Conservation (phyloP, 2,888 invertebrate genomes). For the Hirtodrosophila histrioides region DNA sequence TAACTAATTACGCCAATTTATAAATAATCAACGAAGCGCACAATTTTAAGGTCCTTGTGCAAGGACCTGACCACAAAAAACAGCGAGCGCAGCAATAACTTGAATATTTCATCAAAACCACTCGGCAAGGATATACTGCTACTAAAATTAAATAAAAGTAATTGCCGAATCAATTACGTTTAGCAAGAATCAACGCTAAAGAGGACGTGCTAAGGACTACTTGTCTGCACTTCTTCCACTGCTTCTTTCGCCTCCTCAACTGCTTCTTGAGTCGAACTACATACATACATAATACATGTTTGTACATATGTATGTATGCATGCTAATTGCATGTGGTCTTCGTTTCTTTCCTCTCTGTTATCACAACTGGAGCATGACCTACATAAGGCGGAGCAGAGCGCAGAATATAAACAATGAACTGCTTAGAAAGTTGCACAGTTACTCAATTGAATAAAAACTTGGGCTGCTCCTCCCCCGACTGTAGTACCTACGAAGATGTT, state of each 20-base stretch:
- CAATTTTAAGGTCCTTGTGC: constrained; percentile 66
- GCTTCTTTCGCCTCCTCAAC: background rate
- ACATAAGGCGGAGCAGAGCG: constrained; percentile 52
- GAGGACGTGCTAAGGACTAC: constrained; percentile 26
- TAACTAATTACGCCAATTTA: constrained; percentile 74
- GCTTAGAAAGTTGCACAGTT: constrained; percentile 17
- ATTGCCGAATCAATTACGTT: constrained; percentile 19
- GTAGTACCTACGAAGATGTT: too few species aligned
- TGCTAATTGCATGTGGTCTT: background rate
- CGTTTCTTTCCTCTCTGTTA: constrained; percentile 7
- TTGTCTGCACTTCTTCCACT: constrained; percentile 19
- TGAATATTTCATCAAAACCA: constrained; percentile 28
- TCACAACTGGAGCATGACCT: constrained; percentile 69
- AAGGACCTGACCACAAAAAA: constrained; percentile 41
- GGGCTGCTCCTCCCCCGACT: background rate
- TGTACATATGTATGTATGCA: too few species aligned
- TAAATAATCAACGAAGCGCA: constrained; percentile 71
- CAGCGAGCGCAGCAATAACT: constrained; percentile 14
- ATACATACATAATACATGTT: too few species aligned
- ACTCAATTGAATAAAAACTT: constrained; percentile 11
- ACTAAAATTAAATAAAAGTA: background rate
- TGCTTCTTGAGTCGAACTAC: constrained; percentile 11
- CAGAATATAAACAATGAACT: constrained; percentile 43
- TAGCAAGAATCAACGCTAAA: too few species aligned
- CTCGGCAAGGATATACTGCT: too few species aligned